Conservation (phyloP, 2,888 invertebrate genomes). For the Xanthia togata region DNA sequence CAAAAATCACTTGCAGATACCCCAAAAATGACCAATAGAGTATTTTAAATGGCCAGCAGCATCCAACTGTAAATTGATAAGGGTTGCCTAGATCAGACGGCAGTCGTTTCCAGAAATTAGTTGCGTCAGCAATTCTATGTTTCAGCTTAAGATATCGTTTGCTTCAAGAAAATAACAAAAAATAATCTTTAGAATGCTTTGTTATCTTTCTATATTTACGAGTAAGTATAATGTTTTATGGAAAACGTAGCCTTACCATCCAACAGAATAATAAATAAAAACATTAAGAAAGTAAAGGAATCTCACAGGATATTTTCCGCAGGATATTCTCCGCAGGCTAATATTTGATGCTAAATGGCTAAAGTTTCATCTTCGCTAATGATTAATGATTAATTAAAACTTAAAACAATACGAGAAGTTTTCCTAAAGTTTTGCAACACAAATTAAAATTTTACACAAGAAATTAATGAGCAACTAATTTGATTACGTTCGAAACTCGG, state of each 20-base stretch:
- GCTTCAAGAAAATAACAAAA: slow-evolving; percentile 4
- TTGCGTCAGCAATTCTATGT: slow-evolving; percentile 21
- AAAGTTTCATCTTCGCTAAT: slow-evolving; percentile 47
- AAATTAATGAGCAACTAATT: slow-evolving; percentile 53
- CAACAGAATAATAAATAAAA: slow-evolving; percentile 14
- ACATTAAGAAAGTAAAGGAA: slow-evolving; percentile 20
- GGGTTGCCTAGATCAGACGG: slow-evolving; percentile 41
- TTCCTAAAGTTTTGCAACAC: slow-evolving; percentile 33
- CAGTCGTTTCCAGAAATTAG: slow-evolving; percentile 50
- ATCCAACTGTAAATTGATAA: slow-evolving; percentile 51
- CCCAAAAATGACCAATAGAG: neutral
- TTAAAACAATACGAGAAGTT: slow-evolving; percentile 50
- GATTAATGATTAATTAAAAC: slow-evolving; percentile 57
- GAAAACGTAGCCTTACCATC: neutral
- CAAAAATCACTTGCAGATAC: neutral
- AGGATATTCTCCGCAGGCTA: slow-evolving; percentile 14
- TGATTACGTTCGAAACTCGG: slow-evolving; percentile 32
- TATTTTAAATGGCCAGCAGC: slow-evolving; percentile 36
- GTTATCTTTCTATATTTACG: neutral
- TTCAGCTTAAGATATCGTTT: neutral
- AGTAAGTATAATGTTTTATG: neutral
- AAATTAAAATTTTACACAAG: slow-evolving; percentile 35
- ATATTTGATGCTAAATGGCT: slow-evolving; percentile 39
- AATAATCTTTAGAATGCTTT: neutral
- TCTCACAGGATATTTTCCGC: slow-evolving; percentile 1